phyloP scores from a whole-genome alignment of 2,113 vertebrate species.

The Hippolais icterina region DNA sequence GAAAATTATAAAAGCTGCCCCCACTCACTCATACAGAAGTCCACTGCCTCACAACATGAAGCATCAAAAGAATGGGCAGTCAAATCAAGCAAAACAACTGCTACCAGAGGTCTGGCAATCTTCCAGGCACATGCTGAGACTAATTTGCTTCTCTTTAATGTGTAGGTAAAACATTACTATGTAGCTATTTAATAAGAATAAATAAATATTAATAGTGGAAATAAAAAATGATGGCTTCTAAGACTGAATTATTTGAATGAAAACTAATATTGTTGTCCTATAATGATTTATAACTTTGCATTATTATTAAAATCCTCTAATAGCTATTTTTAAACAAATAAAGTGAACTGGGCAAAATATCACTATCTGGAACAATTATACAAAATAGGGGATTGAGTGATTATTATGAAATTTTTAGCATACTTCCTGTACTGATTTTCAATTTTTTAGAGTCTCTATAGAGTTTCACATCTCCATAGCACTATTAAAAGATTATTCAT shows the following conservation, averaged over 20 bases:
- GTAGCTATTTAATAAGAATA: not conserved
- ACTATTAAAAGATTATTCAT: not conserved
- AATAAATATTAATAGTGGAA: not conserved
- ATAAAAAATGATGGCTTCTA: not conserved
- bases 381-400: not conserved
- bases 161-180: not conserved
- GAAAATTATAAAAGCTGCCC: not conserved
- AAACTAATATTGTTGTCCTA: not conserved
- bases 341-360: not conserved
- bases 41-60: not conserved
- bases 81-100: not conserved
- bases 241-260: not conserved
- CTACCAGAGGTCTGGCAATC: not conserved
- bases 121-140: not conserved
- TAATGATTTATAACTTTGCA: not conserved
- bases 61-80: not conserved
- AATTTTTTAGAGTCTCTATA: not conserved
- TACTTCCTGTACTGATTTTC: not conserved
- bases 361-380: not conserved
- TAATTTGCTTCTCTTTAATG: not conserved
- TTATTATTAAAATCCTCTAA: not conserved
- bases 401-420: not conserved
- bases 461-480: not conserved
- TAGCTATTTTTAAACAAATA: not conserved
- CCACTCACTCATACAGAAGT: not conserved